These are phyloP conservation scores for Bryconaethiops microstoma DNA, from an alignment of 2,797 vertebrate species.

Conservation along the genomic window DNA sequence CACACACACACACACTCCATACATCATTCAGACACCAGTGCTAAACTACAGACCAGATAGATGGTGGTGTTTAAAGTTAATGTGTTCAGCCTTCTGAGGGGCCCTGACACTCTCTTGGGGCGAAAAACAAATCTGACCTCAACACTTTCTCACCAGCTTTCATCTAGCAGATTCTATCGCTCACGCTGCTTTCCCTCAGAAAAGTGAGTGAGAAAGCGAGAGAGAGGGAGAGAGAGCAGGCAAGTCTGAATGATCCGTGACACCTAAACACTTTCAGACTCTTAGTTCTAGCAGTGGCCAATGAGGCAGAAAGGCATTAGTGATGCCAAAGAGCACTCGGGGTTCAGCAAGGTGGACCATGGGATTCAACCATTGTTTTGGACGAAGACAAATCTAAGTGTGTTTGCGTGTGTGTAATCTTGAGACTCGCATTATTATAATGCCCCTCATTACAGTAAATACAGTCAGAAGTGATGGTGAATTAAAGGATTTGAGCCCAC, in stretches of 20 bases:
- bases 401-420: constrained; percentile 25
- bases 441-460: constrained; percentile 29
- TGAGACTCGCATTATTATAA: constrained; percentile 39
- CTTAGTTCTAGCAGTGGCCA: constrained; percentile 48
- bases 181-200: constrained; percentile 23
- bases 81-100: constrained; percentile 31
- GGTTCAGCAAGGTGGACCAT: constrained; percentile 27
- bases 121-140: constrained; percentile 53
- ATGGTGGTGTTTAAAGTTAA: constrained; percentile 36
- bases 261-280: constrained; percentile 45
- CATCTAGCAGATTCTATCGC: constrained; percentile 51
- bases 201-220: neutral
- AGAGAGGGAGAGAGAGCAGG: constrained; percentile 23
- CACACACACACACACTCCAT: constrained; percentile 33
- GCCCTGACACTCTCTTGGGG: constrained; percentile 42
- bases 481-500: constrained; percentile 16
- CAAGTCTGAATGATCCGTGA: constrained; percentile 44
- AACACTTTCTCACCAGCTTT: constrained; percentile 58
- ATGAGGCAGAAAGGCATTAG: constrained; percentile 50
- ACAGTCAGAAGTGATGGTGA: constrained; percentile 15
- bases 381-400: constrained; percentile 21
- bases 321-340: constrained; percentile 46
- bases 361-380: constrained; percentile 46
- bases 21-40: constrained; percentile 12
- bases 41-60: constrained; percentile 11